Percentiles rank a stretch among this genome's conserved stretches.
phyloP scores from a whole-genome alignment of 1,140 invertebrate species.

The Antheraea mylitta region DNA sequence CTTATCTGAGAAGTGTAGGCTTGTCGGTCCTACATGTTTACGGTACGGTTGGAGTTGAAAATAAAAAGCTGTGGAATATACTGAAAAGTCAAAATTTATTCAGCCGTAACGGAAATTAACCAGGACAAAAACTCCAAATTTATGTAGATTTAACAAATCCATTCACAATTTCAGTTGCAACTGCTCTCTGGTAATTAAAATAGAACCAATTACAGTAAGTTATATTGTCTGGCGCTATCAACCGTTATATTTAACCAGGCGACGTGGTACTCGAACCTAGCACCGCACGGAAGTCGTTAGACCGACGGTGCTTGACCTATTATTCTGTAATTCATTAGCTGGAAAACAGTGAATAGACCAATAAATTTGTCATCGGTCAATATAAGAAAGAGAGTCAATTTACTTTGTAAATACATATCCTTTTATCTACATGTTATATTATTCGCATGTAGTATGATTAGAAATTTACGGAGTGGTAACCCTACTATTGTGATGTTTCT shows the following conservation, averaged over 20 bases:
- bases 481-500: too few relatives aligned
- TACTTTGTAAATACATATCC: neutral
- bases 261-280: constrained; percentile 31
- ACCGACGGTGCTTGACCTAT: constrained; percentile 44
- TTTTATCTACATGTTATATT: too few relatives aligned
- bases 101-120: too few relatives aligned
- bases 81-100: too few relatives aligned
- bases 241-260: constrained; percentile 33
- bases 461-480: too few relatives aligned
- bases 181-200: neutral
- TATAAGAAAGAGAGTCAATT: constrained; percentile 16
- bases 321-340: constrained; percentile 38
- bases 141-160: too few relatives aligned
- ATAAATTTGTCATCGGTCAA: constrained; percentile 21
- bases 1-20: too few relatives aligned
- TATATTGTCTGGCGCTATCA: constrained; percentile 8
- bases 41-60: too few relatives aligned
- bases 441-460: too few relatives aligned
- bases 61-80: too few relatives aligned
- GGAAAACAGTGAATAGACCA: constrained; percentile 25
- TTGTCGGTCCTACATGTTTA: too few relatives aligned
- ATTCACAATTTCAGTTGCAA: neutral
- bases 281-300: constrained; percentile 50
- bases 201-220: neutral
- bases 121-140: too few relatives aligned